Base-by-base conservation (phyloP, 2,113 vertebrate species). In the Callipepla squamata region DNA sequence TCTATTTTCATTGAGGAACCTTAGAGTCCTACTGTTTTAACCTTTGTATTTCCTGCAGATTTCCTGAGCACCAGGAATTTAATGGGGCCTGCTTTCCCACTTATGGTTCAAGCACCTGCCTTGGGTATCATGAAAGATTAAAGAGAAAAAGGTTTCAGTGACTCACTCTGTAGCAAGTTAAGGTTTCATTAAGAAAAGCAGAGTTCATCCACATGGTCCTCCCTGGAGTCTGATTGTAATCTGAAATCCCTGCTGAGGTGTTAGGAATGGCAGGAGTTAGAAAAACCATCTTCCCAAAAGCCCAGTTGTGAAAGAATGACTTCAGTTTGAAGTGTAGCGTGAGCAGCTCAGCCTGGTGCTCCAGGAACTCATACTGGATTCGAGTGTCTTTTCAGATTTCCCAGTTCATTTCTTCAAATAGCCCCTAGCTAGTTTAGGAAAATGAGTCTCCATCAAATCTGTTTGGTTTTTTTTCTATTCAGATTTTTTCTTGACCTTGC, bases 201-300 rank as follows among this genome's bases (percentile, higher is more conserved):
- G 61, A 93, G 61, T 93, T 96, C 85, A 51, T 94, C 73, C 69
- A 53, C 2, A 0, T 75, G 58, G n/a, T 80, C 48, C n/a, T 95
- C 85, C 73, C 80, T 65, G 68, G 89, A 88, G 91, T 63, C 73
- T 94, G 93, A 92, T 57, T 92, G 87, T 92, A 95, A 94, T 94
- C 93, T 94, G 91, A 91, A 96, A 87, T 95, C 89, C 65, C 80
- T 91, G 68, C 73, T 90, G 80, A 94, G 69, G 91, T 88, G 95
- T 84, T 95, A 88, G 73, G 51, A 94, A 90, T 92, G 36, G 76
- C 73, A 95, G 44, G 73, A 94, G 61, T 80, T 80, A 87, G 68
- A 53, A 91, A 92, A 94, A 93, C 9, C 68, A 59, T 83, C 61
- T 93, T 94, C 76, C 76, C 94, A 77, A 50, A 95, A 91, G 82